These are phyloP conservation scores for Taenaris catops DNA, from an alignment of 2,888 invertebrate species.

Conservation along the genomic window DNA sequence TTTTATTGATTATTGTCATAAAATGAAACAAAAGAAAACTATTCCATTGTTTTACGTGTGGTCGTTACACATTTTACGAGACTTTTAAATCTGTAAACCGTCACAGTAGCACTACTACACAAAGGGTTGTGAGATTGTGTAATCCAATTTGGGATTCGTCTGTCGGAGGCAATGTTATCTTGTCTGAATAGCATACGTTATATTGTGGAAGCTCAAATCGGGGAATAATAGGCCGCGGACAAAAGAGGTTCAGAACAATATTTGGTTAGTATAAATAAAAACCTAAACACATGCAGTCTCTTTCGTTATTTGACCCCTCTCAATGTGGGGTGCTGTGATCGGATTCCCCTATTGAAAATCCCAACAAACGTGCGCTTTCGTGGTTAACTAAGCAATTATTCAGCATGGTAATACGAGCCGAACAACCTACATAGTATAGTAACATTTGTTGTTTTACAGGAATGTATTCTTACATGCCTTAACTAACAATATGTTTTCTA, in stretches of 20 bases:
- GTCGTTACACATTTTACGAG: no score
- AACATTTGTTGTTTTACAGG: no score
- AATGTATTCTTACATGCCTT: no score
- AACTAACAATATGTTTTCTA: no score
- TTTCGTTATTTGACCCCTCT: constrained; percentile 60
- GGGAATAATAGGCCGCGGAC: constrained; percentile 13
- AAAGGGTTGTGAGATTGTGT: constrained; percentile 62
- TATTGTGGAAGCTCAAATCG: constrained; percentile 28
- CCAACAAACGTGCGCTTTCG: constrained; percentile 42
- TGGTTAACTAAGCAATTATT: constrained; percentile 53
- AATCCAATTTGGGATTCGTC: constrained; percentile 55
- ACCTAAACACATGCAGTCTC: constrained; percentile 24
- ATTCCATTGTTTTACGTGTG: no score
- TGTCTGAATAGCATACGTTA: constrained; percentile 32
- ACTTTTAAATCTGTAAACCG: constrained; percentile 62
- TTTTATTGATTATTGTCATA: no score
- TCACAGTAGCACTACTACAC: constrained; percentile 65
- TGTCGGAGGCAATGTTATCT: constrained; percentile 44
- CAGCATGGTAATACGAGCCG: constrained; percentile 29
- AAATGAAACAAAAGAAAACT: no score
- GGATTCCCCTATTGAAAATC: constrained; percentile 60
- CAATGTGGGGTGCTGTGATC: constrained; percentile 53
- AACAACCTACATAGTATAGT: constrained; percentile 1
- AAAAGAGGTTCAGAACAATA: constrained; percentile 3
- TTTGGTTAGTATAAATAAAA: constrained; percentile 6